These are phyloP conservation scores for Noturus placidus DNA, from an alignment of 2,113 vertebrate species.

Conservation along the genomic window DNA sequence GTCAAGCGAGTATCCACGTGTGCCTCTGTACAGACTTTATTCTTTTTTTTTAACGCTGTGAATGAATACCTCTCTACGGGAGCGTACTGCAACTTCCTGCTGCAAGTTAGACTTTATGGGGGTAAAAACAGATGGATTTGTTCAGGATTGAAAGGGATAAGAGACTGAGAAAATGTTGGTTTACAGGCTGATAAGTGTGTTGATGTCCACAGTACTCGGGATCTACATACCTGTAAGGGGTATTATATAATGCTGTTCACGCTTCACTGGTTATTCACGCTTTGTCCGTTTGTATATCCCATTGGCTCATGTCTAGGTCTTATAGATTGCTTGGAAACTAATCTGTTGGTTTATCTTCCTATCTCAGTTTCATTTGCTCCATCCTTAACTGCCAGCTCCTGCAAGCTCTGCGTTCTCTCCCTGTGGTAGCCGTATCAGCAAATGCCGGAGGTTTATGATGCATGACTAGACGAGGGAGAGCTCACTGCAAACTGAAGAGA, in stretches of 20 bases:
- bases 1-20: background rate
- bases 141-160: background rate
- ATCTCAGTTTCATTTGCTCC: constrained; percentile 5
- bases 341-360: constrained; percentile 16
- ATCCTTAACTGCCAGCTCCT: background rate
- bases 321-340: constrained; percentile 21
- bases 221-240: background rate
- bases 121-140: background rate
- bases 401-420: background rate
- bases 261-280: background rate
- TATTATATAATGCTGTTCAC: background rate
- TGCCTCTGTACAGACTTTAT: background rate
- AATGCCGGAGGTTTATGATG: constrained; percentile 45
- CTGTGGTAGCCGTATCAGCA: constrained; percentile 6
- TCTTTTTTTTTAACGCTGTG: constrained; percentile 27
- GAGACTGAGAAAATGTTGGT: background rate
- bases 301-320: background rate
- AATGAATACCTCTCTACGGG: background rate
- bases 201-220: background rate
- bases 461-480: constrained; percentile 12
- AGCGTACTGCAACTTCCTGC: background rate
- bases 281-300: background rate
- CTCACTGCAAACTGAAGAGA: constrained; percentile 9
- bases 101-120: background rate
- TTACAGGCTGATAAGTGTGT: background rate